Conservation (phyloP, 2,113 vertebrate genomes). For the Ellobius talpinus region DNA sequence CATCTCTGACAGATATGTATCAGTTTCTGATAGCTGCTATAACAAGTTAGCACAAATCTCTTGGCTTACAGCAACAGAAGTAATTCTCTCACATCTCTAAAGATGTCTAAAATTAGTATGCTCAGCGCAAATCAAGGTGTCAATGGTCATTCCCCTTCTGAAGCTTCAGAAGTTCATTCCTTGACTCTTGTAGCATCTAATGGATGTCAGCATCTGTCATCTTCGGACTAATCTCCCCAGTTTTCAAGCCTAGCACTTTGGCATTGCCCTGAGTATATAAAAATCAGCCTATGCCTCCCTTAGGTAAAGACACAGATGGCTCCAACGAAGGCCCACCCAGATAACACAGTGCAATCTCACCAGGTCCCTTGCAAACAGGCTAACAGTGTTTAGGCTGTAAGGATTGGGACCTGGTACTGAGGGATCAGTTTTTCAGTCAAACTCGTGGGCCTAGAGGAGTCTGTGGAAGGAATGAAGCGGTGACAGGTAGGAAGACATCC, state of each 20-base stretch:
- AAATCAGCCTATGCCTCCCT: neutral
- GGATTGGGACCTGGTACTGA: neutral
- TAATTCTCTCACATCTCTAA: neutral
- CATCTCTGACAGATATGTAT: neutral
- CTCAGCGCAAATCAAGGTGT: neutral
- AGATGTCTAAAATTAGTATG: neutral
- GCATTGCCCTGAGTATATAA: neutral
- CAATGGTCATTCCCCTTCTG: neutral
- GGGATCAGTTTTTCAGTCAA: neutral
- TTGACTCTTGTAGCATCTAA: neutral
- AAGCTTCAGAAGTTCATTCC: neutral
- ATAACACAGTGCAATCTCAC: neutral
- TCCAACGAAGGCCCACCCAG: neutral
- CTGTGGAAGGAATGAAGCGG: neutral
- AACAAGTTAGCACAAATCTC: neutral
- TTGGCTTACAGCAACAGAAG: neutral
- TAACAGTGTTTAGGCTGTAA: neutral
- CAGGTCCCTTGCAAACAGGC: neutral
- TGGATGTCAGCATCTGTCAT: neutral
- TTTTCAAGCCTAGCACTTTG: neutral
- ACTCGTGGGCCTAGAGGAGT: neutral
- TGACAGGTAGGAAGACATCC: neutral
- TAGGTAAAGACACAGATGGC: neutral
- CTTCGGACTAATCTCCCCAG: neutral
- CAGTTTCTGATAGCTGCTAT: neutral